Evolutionary conservation across 1,140 invertebrate species (phyloP).

Genomic region (Scaptodrosophila lebanonensis): DNA sequence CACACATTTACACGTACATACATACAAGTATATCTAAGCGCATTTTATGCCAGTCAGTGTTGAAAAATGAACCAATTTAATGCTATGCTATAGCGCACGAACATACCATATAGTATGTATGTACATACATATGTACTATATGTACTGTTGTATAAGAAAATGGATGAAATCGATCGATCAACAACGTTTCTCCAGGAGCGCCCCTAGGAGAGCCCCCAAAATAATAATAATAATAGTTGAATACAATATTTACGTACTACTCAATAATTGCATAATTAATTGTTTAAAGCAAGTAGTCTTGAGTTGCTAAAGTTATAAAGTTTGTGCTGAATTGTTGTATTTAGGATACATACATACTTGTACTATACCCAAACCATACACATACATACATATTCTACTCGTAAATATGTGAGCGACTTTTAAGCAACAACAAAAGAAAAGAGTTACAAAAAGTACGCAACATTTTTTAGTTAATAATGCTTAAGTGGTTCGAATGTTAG

Average conservation of each 20-base stretch:
- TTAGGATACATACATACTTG: slow-evolving; percentile 1
- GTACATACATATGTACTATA: not conserved
- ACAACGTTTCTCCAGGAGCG: slow-evolving; percentile 19
- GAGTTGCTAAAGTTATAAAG: too few relatives aligned
- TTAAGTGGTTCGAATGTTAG: slow-evolving; percentile 45
- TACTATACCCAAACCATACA: slow-evolving; percentile 12
- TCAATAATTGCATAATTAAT: too few relatives aligned
- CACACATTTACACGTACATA: too few relatives aligned
- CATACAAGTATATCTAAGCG: too few relatives aligned
- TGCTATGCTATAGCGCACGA: slow-evolving; percentile 3
- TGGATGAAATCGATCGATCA: not conserved
- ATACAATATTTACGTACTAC: too few relatives aligned
- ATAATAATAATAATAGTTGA: too few relatives aligned
- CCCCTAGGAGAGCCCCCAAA: too few relatives aligned
- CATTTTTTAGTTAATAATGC: slow-evolving; percentile 36
- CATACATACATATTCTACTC: slow-evolving; percentile 24
- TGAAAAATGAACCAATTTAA: slow-evolving; percentile 51
- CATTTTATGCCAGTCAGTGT: too few relatives aligned
- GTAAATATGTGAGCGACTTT: too few relatives aligned
- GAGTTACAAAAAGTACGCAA: slow-evolving; percentile 24
- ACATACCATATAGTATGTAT: slow-evolving; percentile 1
- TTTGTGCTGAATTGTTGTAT: too few relatives aligned
- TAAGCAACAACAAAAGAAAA: slow-evolving; percentile 6
- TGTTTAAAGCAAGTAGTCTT: too few relatives aligned
- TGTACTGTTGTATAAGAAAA: slow-evolving; percentile 3